phyloP scores from a whole-genome alignment of 2,888 invertebrate genomes.

The Chymomyza procnemis region DNA sequence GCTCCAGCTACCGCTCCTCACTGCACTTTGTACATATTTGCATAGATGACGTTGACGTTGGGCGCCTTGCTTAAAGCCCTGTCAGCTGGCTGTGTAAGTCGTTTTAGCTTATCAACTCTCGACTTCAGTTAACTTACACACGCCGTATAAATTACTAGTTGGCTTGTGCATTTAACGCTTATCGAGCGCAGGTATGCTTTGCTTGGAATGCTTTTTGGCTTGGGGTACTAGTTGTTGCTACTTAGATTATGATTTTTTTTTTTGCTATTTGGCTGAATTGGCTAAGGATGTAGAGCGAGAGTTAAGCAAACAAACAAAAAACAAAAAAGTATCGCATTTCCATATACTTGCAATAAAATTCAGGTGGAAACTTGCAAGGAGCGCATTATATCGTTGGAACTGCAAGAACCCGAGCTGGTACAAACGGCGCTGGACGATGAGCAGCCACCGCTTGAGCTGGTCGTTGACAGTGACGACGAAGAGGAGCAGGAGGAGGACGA shows the following conservation, averaged over 20 bases:
- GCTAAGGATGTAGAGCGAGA: constrained; percentile 3
- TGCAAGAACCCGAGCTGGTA: constrained; percentile 81
- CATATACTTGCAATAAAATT: constrained; percentile 60
- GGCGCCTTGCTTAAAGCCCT: not conserved
- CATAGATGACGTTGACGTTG: not conserved
- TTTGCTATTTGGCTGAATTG: constrained; percentile 33
- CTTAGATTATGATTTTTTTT: constrained; percentile 18
- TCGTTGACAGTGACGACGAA: constrained; percentile 59
- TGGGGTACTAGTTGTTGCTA: constrained; percentile 38
- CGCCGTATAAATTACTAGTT: not conserved
- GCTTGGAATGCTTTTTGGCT: constrained; percentile 45
- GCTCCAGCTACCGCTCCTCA: not conserved
- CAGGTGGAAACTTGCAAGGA: constrained; percentile 93
- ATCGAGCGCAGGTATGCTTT: not conserved
- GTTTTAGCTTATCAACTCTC: constrained; percentile 5
- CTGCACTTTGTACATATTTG: not conserved
- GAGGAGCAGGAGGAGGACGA: constrained; percentile 67
- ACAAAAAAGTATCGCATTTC: constrained; percentile 64
- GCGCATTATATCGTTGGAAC: constrained; percentile 92
- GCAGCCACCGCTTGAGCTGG: constrained; percentile 52
- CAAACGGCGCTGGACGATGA: constrained; percentile 53
- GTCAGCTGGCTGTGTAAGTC: not conserved
- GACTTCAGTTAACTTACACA: not conserved
- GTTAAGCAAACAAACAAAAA: constrained; percentile 54
- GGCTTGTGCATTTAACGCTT: constrained; percentile 1